phyloP scores from a whole-genome alignment of 2,888 invertebrate genomes.

The Cylloceria caligata region DNA sequence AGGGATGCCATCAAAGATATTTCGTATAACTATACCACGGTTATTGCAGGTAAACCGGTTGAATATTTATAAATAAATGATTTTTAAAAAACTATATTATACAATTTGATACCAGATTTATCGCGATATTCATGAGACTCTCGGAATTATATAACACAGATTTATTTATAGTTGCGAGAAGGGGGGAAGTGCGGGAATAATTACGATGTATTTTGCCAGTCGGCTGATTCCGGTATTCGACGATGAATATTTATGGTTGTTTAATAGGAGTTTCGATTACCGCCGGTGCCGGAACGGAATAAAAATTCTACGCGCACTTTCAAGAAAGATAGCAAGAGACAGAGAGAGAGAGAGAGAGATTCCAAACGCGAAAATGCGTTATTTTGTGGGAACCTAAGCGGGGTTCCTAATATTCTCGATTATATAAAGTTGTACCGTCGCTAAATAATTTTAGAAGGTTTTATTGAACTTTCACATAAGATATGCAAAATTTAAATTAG shows the following conservation, averaged over 20 bases:
- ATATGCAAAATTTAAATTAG: too few species aligned
- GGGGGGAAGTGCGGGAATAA: background rate
- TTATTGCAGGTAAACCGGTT: background rate
- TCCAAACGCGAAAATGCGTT: too few species aligned
- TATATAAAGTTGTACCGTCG: too few species aligned
- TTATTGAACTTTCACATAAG: too few species aligned
- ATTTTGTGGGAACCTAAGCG: too few species aligned
- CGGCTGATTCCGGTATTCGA: background rate
- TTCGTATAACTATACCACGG: background rate
- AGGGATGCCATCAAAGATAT: conserved; percentile 12
- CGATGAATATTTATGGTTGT: conserved; percentile 41
- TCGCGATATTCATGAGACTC: background rate
- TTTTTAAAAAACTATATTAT: background rate
- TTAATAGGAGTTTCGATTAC: conserved; percentile 44
- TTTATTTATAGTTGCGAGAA: background rate
- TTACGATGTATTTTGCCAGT: background rate
- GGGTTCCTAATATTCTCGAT: too few species aligned
- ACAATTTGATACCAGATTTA: background rate
- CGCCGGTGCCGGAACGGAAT: conserved; percentile 3
- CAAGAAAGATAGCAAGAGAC: too few species aligned
- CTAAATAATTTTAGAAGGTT: too few species aligned
- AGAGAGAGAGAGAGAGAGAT: too few species aligned
- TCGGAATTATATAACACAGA: background rate
- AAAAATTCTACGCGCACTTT: background rate
- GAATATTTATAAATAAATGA: background rate